Evolutionary conservation across 1,140 invertebrate genomes (phyloP), one percentile per base, ranked within the genome.

Genomic region (Trachelipus rathkii): DNA sequence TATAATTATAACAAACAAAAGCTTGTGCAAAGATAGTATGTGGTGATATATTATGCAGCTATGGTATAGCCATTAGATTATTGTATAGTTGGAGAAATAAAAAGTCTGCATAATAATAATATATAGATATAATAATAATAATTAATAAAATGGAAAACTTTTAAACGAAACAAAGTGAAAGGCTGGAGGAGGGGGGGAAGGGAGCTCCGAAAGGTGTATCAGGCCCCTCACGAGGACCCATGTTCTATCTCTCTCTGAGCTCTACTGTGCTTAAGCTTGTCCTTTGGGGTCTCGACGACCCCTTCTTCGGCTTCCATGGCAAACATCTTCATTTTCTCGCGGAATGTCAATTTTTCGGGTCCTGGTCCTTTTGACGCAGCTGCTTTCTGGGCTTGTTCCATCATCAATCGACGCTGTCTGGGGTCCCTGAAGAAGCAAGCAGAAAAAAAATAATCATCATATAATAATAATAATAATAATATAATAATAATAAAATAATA

Each of bases 291-390:
- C 79, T 91, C 89, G 85, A n/a, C n/a, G n/a, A 96, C 93, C 33
- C 94, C 94, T 0, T 93, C 93, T 86, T 95, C 94, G 86, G 95
- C 91, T 60, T 60, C 50, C 50, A 60, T 60, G 13, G 94, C 95
- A 87, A 97, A 97, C 93, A 96, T 95, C 85, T 95, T 95, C 94
- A 97, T 96, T 86, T 97, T 97, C 84, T 96, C 95, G 84, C 95
- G 94, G 84, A 97, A 96, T 72, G 92, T 93, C 11, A 97, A 86
- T 83, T 95, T 95, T 84, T 96, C 94, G 0, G 94, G 94, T 73
- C 94, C 90, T 9, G 92, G 89, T 75, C 88, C 87, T 74, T 87
- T 85, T 83, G 87, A 84, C 86, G 89, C 87, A 85, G 88, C 82
- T 81, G 89, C 88, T 77, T 90, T 87, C 77, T 91, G 88, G 70